phyloP scores from a whole-genome alignment of 2,113 vertebrate species.

The Pteropus alecto region DNA sequence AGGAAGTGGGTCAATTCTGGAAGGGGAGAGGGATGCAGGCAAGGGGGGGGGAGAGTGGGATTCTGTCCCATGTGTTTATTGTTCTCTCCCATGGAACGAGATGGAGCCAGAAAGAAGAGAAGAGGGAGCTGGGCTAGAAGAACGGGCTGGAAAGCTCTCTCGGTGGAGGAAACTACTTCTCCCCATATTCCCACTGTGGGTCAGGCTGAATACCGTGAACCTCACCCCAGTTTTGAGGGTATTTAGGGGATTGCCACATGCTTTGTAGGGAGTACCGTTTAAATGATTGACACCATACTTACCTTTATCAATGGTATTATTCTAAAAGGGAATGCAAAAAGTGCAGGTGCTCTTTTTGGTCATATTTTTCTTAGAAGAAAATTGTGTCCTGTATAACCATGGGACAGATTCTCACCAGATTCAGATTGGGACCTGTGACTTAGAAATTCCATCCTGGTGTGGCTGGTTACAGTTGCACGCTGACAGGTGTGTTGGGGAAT shows the following conservation, averaged over 20 bases:
- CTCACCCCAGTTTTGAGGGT: background rate
- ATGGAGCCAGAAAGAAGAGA: background rate
- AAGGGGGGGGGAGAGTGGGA: background rate
- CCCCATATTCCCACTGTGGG: too few species aligned
- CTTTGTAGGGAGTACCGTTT: background rate
- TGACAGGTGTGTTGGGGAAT: background rate
- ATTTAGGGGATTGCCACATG: background rate
- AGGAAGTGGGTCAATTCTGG: background rate
- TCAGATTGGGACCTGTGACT: background rate
- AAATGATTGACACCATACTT: background rate
- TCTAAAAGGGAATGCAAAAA: background rate
- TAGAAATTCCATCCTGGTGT: background rate
- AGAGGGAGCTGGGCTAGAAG: background rate
- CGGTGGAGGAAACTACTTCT: background rate
- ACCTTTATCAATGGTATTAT: background rate
- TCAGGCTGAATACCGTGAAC: background rate
- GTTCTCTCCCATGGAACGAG: background rate
- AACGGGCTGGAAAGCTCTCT: background rate
- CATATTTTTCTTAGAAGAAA: slow-evolving; percentile 16
- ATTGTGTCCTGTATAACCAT: background rate
- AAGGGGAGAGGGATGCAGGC: too few species aligned
- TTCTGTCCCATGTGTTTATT: background rate
- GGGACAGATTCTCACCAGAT: background rate
- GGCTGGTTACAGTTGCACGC: background rate
- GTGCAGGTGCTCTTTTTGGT: background rate